Percentiles rank a stretch among this genome's conserved stretches.
Conservation (phyloP, 1,140 invertebrate species). For the Caenorhabditis briggsae region DNA sequence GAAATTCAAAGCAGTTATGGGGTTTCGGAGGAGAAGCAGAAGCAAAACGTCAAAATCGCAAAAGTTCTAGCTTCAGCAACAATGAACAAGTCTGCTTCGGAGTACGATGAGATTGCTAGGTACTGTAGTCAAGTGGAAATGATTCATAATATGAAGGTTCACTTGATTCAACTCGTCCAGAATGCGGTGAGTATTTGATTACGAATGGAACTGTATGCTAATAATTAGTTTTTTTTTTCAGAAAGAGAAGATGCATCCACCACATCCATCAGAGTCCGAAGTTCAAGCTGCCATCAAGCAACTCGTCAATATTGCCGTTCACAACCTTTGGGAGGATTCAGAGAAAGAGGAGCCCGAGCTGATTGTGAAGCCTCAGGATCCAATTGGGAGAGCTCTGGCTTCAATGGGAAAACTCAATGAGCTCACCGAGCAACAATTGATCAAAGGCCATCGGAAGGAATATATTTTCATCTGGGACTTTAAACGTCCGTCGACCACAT, state of each 20-base stretch:
- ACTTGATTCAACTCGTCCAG: slow-evolving; percentile 12
- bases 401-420: slow-evolving; percentile 27
- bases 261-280: slow-evolving; percentile 8
- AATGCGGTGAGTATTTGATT: slow-evolving; percentile 1
- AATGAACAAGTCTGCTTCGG: neutral
- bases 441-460: slow-evolving; percentile 24
- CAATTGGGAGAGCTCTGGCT: slow-evolving; percentile 31
- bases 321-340: slow-evolving; percentile 4
- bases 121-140: slow-evolving; percentile 34
- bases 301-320: neutral
- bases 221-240: neutral
- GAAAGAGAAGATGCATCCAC: slow-evolving; percentile 31
- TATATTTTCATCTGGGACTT: slow-evolving; percentile 34
- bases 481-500: slow-evolving; percentile 6
- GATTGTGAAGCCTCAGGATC: neutral
- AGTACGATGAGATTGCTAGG: neutral
- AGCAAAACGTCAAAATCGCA: neutral
- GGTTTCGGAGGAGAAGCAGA: slow-evolving; percentile 11
- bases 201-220: neutral
- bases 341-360: neutral
- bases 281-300: slow-evolving; percentile 22
- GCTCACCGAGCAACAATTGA: slow-evolving; percentile 20
- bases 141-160: slow-evolving; percentile 31
- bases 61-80: neutral
- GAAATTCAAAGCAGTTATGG: slow-evolving; percentile 25